Evolutionary conservation across 2,888 invertebrate species (phyloP).

Genomic region (Cheilosia pagana): DNA sequence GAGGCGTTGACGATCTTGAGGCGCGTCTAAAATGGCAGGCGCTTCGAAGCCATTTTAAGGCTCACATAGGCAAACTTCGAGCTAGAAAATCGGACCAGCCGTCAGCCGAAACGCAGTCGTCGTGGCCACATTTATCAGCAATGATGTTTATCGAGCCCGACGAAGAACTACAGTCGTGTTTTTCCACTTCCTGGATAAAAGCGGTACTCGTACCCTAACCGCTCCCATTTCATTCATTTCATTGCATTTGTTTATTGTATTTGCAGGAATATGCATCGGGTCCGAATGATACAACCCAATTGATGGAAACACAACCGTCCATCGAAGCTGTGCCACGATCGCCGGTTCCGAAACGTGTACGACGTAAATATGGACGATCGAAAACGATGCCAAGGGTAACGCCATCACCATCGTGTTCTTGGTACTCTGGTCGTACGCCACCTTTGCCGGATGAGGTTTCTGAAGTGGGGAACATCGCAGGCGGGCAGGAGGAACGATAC

Average conservation of each 20-base stretch:
- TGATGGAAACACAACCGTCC: background rate
- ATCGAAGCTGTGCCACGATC: background rate
- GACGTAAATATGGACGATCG: background rate
- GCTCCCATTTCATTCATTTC: background rate
- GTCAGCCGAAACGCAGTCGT: background rate
- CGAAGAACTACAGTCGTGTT: background rate
- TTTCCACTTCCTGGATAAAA: background rate
- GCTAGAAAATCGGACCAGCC: background rate
- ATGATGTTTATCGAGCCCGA: background rate
- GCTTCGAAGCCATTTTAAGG: background rate
- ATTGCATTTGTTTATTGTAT: background rate
- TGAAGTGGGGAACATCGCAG: background rate
- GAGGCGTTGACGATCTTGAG: background rate
- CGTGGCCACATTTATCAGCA: background rate
- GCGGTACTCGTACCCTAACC: background rate
- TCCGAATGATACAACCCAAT: background rate
- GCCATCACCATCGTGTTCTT: background rate
- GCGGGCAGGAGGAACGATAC: background rate
- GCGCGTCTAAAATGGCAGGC: slow-evolving; percentile 3
- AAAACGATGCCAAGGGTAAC: background rate
- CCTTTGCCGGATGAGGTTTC: background rate
- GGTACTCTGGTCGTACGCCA: background rate
- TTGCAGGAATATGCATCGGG: background rate
- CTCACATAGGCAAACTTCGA: background rate
- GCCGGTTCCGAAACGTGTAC: background rate